These are phyloP conservation scores for Gymnocheta viridis DNA, from an alignment of 2,888 invertebrate genomes.

Conservation along the genomic window DNA sequence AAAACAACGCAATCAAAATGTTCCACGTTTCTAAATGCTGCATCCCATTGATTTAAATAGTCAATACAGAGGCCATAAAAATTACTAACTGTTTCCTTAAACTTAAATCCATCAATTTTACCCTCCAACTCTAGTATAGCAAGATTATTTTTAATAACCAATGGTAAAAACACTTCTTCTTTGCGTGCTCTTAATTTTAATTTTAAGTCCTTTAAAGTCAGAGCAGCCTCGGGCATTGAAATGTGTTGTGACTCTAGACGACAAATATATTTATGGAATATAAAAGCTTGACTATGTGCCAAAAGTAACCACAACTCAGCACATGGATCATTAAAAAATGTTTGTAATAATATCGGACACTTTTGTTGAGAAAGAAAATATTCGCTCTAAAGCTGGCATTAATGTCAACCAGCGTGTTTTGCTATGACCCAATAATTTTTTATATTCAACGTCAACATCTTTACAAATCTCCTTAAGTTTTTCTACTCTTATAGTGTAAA, in stretches of 20 bases:
- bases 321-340: too few species aligned
- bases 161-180: slow-evolving; percentile 16
- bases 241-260: slow-evolving; percentile 23
- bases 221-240: slow-evolving; percentile 22
- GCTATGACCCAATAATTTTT: too few species aligned
- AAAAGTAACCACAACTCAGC: too few species aligned
- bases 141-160: too few species aligned
- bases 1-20: too few species aligned
- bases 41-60: not conserved
- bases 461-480: not conserved
- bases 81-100: not conserved
- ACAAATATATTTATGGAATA: slow-evolving; percentile 19
- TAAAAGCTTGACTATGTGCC: too few species aligned
- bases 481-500: too few species aligned
- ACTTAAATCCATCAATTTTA: too few species aligned
- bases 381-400: too few species aligned
- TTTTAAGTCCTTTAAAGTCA: slow-evolving; percentile 26
- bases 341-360: too few species aligned
- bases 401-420: too few species aligned
- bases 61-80: not conserved
- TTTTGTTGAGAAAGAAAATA: too few species aligned
- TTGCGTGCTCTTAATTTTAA: slow-evolving; percentile 19
- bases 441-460: not conserved
- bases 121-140: not conserved
- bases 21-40: not conserved